A percentile compares a stretch with the other conserved stretches of the same genome.
phyloP scores from a whole-genome alignment of 2,888 invertebrate genomes.

The Phalera bucephala region DNA sequence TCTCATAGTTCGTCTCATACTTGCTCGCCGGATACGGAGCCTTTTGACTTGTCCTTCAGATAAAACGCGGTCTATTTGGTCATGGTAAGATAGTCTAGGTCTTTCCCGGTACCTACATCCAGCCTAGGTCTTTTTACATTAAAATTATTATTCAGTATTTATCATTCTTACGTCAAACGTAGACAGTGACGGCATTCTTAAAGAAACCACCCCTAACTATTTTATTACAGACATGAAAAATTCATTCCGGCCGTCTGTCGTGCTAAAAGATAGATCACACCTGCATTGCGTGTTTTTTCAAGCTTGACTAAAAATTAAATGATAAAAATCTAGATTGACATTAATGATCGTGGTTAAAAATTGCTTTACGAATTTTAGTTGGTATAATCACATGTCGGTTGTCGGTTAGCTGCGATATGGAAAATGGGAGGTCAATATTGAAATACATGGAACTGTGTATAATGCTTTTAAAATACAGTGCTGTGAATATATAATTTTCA shows the following conservation, averaged over 20 bases:
- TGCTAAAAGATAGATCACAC: constrained; percentile 24
- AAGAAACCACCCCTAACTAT: no score
- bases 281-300: constrained; percentile 44
- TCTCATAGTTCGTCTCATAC: no score
- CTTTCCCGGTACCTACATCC: no score
- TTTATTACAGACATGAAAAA: constrained; percentile 44
- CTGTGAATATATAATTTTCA: no score
- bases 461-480: neutral
- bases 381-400: constrained; percentile 7
- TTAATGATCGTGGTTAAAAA: constrained; percentile 10
- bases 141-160: no score
- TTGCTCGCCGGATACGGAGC: no score
- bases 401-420: neutral
- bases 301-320: constrained; percentile 12
- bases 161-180: no score
- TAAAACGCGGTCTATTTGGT: no score
- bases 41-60: no score
- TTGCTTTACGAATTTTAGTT: constrained; percentile 10
- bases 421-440: neutral
- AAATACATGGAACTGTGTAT: neutral
- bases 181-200: no score
- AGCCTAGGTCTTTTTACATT: no score
- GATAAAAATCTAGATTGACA: constrained; percentile 25
- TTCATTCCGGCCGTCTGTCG: constrained; percentile 35
- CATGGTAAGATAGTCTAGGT: no score